phyloP scores from a whole-genome alignment of 2,113 vertebrate genomes.

The Vidua chalybeata region DNA sequence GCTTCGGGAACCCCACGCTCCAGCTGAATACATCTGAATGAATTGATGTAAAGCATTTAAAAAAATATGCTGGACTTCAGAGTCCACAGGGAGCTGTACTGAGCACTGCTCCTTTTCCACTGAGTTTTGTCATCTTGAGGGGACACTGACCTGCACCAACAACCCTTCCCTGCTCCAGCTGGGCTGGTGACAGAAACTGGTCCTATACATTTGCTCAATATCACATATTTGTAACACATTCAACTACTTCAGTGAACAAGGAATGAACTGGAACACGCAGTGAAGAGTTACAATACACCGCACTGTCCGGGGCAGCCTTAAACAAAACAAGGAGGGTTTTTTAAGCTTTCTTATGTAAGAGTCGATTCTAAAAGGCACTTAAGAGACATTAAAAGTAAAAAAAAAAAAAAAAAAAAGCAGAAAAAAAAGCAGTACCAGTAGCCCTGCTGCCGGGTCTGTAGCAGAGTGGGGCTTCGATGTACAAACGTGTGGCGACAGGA shows the following conservation, averaged over 20 bases:
- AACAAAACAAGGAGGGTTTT: neutral
- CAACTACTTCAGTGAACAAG: neutral
- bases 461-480: neutral
- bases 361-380: neutral
- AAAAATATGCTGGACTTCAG: neutral
- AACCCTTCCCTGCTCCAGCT: neutral
- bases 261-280: rapidly evolving
- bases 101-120: neutral
- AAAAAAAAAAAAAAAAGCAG: too few relatives aligned
- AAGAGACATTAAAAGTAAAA: neutral
- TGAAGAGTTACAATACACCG: rapidly evolving
- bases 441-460: rapidly evolving
- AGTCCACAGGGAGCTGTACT: neutral
- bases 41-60: neutral
- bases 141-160: neutral
- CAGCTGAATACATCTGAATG: neutral
- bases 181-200: neutral
- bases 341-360: neutral
- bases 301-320: rapidly evolving
- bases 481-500: neutral
- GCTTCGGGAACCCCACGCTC: rapidly evolving
- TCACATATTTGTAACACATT: rapidly evolving
- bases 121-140: neutral
- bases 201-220: neutral
- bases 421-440: neutral